Evolutionary conservation across 2,888 invertebrate species (phyloP).

Genomic region (Limulus polyphemus): DNA sequence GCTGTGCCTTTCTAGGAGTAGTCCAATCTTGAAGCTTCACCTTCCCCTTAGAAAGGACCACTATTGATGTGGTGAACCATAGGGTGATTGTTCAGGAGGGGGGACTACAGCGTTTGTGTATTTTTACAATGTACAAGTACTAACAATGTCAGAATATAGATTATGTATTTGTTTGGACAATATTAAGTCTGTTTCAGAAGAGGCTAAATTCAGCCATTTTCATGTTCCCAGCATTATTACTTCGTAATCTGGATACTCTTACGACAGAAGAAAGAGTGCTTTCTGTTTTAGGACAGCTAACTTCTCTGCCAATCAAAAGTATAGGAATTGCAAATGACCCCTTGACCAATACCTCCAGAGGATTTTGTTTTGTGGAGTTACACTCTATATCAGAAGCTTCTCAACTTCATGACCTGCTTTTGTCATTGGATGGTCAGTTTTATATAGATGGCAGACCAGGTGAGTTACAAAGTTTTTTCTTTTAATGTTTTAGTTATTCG

Average conservation of each 20-base stretch:
- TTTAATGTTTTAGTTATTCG: too few species aligned
- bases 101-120: too few species aligned
- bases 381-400: slow-evolving; percentile 71
- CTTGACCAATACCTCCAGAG: slow-evolving; percentile 67
- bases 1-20: too few species aligned
- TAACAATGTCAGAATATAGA: too few species aligned
- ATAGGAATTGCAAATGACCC: slow-evolving; percentile 74
- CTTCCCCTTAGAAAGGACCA: too few species aligned
- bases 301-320: slow-evolving; percentile 55
- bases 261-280: slow-evolving; percentile 87
- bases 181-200: too few species aligned
- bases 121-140: too few species aligned
- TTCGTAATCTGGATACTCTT: slow-evolving; percentile 78
- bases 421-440: slow-evolving; percentile 41
- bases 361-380: slow-evolving; percentile 66
- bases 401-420: slow-evolving; percentile 57
- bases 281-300: slow-evolving; percentile 58
- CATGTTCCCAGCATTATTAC: slow-evolving; percentile 52
- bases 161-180: too few species aligned
- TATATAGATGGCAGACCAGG: slow-evolving; percentile 45
- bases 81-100: too few species aligned
- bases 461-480: too few species aligned
- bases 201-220: background rate
- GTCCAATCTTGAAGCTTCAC: too few species aligned
- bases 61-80: too few species aligned